Percentiles rank a stretch among this genome's conserved stretches.
Conservation (phyloP, 92 coral and sea anemone species). For the Parazoanthus darwini region DNA sequence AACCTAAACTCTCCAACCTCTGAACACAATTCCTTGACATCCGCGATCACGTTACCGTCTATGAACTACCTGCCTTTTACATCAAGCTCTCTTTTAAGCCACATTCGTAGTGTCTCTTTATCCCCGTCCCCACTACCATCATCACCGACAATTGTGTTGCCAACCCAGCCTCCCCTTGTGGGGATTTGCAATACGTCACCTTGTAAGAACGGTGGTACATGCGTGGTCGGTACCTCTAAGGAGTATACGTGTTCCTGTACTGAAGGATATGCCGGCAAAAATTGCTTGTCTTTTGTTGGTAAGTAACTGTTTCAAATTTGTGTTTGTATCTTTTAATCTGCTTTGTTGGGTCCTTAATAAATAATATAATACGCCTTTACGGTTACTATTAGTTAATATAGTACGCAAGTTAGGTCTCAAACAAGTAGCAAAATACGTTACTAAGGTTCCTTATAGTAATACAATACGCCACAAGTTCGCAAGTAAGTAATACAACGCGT, state of each 20-base stretch:
- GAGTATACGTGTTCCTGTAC: not conserved
- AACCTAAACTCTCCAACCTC: not conserved
- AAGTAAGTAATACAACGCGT: too few relatives aligned
- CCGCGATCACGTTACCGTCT: not conserved
- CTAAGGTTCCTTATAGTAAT: not conserved
- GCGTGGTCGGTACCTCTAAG: not conserved
- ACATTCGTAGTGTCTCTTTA: not conserved
- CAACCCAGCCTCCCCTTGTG: not conserved
- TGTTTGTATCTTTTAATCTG: not conserved
- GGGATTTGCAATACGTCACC: not conserved
- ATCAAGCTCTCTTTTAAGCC: not conserved
- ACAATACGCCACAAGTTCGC: not conserved
- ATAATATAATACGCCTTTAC: not conserved
- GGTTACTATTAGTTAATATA: too few relatives aligned
- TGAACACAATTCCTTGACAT: not conserved
- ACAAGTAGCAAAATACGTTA: not conserved
- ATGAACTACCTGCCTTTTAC: not conserved
- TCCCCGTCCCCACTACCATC: not conserved
- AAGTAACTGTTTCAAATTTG: not conserved
- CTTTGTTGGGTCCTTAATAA: not conserved
- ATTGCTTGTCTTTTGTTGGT: conserved; percentile 31
- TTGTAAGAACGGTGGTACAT: conserved; percentile 36
- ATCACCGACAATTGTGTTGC: too few relatives aligned
- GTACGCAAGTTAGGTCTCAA: not conserved
- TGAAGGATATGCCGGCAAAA: conserved; percentile 16